These are phyloP conservation scores for Peromyscus attwateri DNA, from an alignment of 2,797 vertebrate genomes.

Conservation along the genomic window DNA sequence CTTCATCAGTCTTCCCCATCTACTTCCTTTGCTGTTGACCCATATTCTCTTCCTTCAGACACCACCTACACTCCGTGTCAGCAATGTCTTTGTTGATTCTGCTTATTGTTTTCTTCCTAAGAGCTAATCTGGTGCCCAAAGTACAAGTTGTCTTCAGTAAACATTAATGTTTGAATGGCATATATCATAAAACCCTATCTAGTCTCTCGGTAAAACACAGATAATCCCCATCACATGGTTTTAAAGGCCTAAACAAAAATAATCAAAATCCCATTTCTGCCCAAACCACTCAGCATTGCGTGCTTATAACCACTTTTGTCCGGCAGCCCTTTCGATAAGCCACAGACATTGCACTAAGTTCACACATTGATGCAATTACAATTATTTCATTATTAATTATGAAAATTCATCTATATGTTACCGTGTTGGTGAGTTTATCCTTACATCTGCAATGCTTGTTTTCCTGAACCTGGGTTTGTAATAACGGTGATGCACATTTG, in stretches of 20 bases:
- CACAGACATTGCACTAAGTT: background rate
- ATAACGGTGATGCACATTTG: background rate
- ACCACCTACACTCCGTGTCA: background rate
- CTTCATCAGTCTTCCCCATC: background rate
- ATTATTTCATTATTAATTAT: background rate
- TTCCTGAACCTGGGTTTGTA: conserved; percentile 7
- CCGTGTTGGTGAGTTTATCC: background rate
- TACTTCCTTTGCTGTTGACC: background rate
- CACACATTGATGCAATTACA: background rate
- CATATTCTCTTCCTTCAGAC: background rate
- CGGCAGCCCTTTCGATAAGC: background rate
- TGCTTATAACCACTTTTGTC: conserved; percentile 14
- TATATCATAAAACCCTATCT: background rate
- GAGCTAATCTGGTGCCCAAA: background rate
- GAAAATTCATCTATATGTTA: conserved; percentile 4
- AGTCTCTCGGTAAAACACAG: background rate
- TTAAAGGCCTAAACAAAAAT: background rate
- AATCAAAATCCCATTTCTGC: conserved; percentile 29
- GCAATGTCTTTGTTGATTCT: background rate
- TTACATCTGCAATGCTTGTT: background rate
- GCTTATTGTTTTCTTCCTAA: background rate
- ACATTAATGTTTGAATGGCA: background rate
- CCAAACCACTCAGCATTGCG: background rate
- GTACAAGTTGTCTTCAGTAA: background rate
- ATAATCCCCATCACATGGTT: background rate